Conservation (phyloP, 2,797 vertebrate genomes). For the Schizopygopsis pylzovi region DNA sequence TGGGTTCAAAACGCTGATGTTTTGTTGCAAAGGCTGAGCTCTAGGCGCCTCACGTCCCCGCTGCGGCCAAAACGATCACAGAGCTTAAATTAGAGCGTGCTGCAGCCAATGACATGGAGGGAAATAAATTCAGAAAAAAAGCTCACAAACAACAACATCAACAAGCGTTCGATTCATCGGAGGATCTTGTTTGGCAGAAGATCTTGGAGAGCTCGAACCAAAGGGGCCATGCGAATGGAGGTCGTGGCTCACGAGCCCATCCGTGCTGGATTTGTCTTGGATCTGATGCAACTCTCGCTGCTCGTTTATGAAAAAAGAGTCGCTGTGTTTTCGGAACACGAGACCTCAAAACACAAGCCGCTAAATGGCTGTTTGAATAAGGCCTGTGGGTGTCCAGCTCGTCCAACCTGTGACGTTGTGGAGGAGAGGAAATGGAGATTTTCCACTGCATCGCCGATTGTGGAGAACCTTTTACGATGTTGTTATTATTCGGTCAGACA, state of each 20-base stretch:
- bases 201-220: conserved; percentile 15
- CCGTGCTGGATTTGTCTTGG: conserved; percentile 52
- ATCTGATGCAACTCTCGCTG: conserved; percentile 42
- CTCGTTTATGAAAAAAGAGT: conserved; percentile 50
- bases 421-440: conserved; percentile 38
- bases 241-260: conserved; percentile 28
- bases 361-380: conserved; percentile 53
- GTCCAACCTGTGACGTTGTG: conserved; percentile 47
- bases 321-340: conserved; percentile 55
- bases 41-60: conserved; percentile 53
- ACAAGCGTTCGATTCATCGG: conserved; percentile 57
- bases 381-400: conserved; percentile 46
- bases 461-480: conserved; percentile 34
- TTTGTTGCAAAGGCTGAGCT: conserved; percentile 54
- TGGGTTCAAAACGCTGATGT: conserved; percentile 51
- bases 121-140: conserved; percentile 24
- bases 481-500: conserved; percentile 47
- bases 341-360: conserved; percentile 58
- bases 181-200: conserved; percentile 39
- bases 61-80: conserved; percentile 52
- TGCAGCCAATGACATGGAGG: conserved; percentile 31
- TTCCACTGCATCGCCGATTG: conserved; percentile 52
- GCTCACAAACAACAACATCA: conserved; percentile 55
- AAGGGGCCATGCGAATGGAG: conserved; percentile 16
- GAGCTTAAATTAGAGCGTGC: conserved; percentile 58